Base-by-base conservation (phyloP, 1,140 invertebrate genomes). In the Anoplophora glabripennis region DNA sequence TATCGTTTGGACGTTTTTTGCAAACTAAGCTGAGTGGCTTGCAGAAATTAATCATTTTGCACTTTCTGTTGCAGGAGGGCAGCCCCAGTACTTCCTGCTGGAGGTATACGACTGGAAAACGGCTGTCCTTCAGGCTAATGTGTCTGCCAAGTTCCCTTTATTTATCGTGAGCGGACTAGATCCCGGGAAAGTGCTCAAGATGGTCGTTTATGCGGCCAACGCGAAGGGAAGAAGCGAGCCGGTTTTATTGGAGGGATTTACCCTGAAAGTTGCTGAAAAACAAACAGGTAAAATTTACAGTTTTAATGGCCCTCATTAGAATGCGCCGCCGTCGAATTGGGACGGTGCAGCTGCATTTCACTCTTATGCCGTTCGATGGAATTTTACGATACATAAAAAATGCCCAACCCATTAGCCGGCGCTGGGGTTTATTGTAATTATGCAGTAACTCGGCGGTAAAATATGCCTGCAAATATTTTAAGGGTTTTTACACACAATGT, bases 211-310 rank as follows among this genome's bases (percentile, higher is more conserved):
- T 67, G 79, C 85, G 0, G 80, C 79, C 7, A 88, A 88, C 71
- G 73, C 77, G 14, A 84, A 84, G 57, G 86, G 86, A 4, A 76
- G 77, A 37, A 86, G 84, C 60, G 82, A 85, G 34, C 65, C 78
- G 9, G 77, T 83, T 7, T 68, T 76, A 10, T 59, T 88, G 1
- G 84, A 86, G 67, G 85, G 83, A 12, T 84, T 81, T 66, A 89
- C 86, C 7, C 77, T 90, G 1, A 89, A 90, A 75, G 80, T 84
- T 40, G 87, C 89, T 21, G 88, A 92, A 68, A 90, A 89, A 71
- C 86, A 89, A 77, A 90, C 88, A 72, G 87, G 44, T 46, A 46
- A 46, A 46, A 21, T 28, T 28, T 17, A 7, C 10, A 11, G 28
- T 46, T 46, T 46, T 46, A 46, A 21, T 46, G 12, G 44, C 28